Conservation (phyloP, 2,888 invertebrate species). For the Drosophila acutilabella region DNA sequence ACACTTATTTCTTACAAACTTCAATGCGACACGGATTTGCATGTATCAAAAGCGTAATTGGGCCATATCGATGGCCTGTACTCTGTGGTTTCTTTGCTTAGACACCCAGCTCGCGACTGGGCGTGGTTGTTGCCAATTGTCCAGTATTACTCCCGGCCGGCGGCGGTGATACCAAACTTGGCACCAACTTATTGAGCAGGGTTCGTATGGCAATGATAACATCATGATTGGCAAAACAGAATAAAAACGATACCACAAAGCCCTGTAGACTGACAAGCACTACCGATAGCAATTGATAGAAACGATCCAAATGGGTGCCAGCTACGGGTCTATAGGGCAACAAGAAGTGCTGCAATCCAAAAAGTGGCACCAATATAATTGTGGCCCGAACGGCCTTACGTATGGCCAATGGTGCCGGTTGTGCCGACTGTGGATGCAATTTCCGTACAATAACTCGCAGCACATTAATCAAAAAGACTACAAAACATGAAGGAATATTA, state of each 20-base stretch:
- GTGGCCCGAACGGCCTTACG: slow-evolving; percentile 90
- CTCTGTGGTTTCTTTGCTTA: slow-evolving; percentile 54
- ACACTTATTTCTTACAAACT: neutral
- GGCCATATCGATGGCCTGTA: slow-evolving; percentile 36
- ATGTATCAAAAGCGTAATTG: slow-evolving; percentile 28
- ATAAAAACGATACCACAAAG: slow-evolving; percentile 89
- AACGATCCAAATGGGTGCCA: slow-evolving; percentile 86
- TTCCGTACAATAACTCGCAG: slow-evolving; percentile 88
- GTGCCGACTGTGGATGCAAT: slow-evolving; percentile 87
- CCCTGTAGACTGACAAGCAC: slow-evolving; percentile 91
- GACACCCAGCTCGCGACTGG: slow-evolving; percentile 84
- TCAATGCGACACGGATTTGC: too few relatives aligned
- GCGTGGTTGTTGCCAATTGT: slow-evolving; percentile 84
- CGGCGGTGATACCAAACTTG: slow-evolving; percentile 79
- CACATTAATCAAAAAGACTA: slow-evolving; percentile 89
- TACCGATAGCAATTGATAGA: slow-evolving; percentile 89
- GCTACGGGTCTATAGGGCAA: slow-evolving; percentile 89
- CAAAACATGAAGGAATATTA: neutral
- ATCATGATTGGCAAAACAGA: slow-evolving; percentile 92
- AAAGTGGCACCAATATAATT: slow-evolving; percentile 90
- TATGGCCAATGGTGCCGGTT: slow-evolving; percentile 87
- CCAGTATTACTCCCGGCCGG: slow-evolving; percentile 84
- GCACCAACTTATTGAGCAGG: slow-evolving; percentile 85
- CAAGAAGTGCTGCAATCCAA: slow-evolving; percentile 90
- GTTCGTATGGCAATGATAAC: slow-evolving; percentile 87